Evolutionary conservation across 2,113 vertebrate genomes (phyloP).

Genomic region (Phrynocephalus versicolor): DNA sequence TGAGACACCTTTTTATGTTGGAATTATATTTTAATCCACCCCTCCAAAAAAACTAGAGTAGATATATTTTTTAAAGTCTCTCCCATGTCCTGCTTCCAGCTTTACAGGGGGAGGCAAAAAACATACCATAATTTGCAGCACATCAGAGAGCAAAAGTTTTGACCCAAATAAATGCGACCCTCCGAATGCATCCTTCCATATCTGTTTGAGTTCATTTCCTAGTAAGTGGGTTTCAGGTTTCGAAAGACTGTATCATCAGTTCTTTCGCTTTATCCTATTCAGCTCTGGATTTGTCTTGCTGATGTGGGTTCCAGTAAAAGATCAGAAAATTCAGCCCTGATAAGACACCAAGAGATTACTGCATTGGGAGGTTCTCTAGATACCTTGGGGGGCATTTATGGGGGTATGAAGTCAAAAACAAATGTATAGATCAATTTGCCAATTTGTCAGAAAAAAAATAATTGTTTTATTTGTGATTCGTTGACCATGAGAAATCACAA

Average conservation of each 20-base stretch:
- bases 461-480: too few relatives aligned
- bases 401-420: too few relatives aligned
- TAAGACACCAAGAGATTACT: too few relatives aligned
- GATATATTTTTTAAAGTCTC: background rate
- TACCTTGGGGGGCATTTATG: too few relatives aligned
- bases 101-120: background rate
- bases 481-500: too few relatives aligned
- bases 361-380: too few relatives aligned
- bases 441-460: too few relatives aligned
- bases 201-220: background rate
- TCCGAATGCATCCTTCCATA: background rate
- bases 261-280: background rate
- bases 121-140: background rate
- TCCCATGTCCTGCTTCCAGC: background rate
- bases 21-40: background rate
- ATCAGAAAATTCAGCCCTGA: too few relatives aligned
- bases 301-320: too few relatives aligned
- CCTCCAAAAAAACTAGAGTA: too few relatives aligned
- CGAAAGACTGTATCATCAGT: background rate
- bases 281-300: too few relatives aligned
- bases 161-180: background rate
- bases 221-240: background rate
- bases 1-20: constrained; percentile 20
- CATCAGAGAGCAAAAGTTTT: background rate
- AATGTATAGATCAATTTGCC: too few relatives aligned